Conservation (phyloP, 2,113 vertebrate species). For the Sitta europaea region DNA sequence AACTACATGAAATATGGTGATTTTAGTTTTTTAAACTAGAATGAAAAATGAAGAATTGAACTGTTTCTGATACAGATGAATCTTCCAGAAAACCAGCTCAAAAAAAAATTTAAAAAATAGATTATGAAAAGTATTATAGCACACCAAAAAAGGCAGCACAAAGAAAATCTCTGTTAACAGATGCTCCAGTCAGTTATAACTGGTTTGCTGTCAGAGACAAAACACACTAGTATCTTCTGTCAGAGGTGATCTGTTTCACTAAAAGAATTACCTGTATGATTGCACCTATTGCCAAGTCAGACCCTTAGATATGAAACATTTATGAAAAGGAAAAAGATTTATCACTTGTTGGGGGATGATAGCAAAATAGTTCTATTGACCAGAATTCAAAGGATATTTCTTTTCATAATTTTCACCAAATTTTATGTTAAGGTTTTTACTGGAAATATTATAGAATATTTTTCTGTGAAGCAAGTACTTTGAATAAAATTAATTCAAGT, state of each 20-base stretch:
- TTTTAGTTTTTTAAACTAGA: neutral
- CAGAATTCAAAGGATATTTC: neutral
- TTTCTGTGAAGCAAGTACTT: neutral
- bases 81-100: neutral
- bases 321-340: neutral
- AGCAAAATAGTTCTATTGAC: neutral
- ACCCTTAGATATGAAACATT: neutral
- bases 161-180: conserved; percentile 4
- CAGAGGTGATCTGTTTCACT: neutral
- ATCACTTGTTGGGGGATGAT: neutral
- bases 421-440: neutral
- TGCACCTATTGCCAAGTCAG: neutral
- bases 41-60: neutral
- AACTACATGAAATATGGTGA: neutral
- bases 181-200: neutral
- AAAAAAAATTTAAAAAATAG: neutral
- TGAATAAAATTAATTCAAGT: neutral
- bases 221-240: neutral
- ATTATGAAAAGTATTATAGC: neutral
- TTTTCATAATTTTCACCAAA: neutral
- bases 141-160: neutral
- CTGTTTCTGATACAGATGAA: conserved; percentile 2
- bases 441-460: neutral
- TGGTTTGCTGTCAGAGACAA: neutral
- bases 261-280: neutral